A percentile compares a stretch with the other conserved stretches of the same genome.
Conservation (phyloP, 2,888 invertebrate genomes). For the Drosophila merina region DNA sequence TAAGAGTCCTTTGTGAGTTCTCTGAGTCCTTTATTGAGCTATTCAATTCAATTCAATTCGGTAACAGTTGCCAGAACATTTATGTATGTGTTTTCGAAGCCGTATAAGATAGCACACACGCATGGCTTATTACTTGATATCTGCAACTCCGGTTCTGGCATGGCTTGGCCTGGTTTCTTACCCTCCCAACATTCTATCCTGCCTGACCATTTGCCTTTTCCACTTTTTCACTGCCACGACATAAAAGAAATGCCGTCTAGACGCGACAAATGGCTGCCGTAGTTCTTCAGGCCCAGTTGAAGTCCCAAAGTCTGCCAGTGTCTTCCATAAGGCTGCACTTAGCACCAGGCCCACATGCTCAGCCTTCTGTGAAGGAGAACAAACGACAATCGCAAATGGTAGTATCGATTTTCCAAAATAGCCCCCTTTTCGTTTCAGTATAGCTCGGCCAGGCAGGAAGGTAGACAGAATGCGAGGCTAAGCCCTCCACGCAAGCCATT, state of each 20-base stretch:
- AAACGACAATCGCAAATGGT: constrained; percentile 1
- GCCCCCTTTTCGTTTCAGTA: constrained; percentile 7
- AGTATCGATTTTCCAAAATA: not conserved
- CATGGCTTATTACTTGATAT: constrained; percentile 32
- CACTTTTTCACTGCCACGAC: not conserved
- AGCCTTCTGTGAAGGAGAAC: not conserved
- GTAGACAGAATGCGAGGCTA: constrained; percentile 9
- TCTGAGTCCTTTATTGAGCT: constrained; percentile 11
- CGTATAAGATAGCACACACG: constrained; percentile 42
- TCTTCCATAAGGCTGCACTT: not conserved
- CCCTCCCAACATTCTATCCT: not conserved
- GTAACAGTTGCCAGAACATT: not conserved
- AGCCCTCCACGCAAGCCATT: constrained; percentile 27
- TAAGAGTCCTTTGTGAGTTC: not conserved
- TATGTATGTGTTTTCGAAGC: constrained; percentile 49
- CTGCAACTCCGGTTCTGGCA: constrained; percentile 8
- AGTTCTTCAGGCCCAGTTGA: constrained; percentile 7
- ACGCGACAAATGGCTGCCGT: constrained; percentile 31
- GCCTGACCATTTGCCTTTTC: not conserved
- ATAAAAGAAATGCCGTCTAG: constrained; percentile 33
- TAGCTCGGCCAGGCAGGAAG: constrained; percentile 1
- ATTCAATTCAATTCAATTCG: constrained; percentile 36
- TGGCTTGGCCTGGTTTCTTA: not conserved
- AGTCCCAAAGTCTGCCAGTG: constrained; percentile 1
- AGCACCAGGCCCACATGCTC: not conserved